These are phyloP conservation scores for Ellobius talpinus DNA, from an alignment of 2,113 vertebrate genomes.

Conservation along the genomic window DNA sequence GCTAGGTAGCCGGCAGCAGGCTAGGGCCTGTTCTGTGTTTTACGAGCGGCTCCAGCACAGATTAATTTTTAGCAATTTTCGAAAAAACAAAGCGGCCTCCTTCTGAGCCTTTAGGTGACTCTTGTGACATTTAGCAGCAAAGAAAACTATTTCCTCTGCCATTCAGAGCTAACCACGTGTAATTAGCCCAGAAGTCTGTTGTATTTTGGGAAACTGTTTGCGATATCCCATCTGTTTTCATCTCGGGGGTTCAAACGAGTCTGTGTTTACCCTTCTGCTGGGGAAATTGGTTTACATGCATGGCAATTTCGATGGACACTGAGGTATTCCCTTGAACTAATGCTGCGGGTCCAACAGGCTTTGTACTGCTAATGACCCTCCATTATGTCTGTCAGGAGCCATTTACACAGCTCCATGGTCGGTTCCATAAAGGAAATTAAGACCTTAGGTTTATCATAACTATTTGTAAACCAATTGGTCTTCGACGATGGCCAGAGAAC, in stretches of 20 bases:
- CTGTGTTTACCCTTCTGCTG: constrained; percentile 89
- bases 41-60: constrained; percentile 65
- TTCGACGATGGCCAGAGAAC: constrained; percentile 57
- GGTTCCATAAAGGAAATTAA: constrained; percentile 88
- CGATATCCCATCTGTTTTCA: constrained; percentile 89
- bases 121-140: constrained; percentile 93
- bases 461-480: constrained; percentile 73
- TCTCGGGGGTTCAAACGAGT: constrained; percentile 86
- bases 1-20: not conserved
- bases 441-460: constrained; percentile 85
- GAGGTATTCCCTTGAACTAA: constrained; percentile 88
- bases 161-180: constrained; percentile 91
- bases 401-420: constrained; percentile 85
- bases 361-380: constrained; percentile 88
- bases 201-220: constrained; percentile 91
- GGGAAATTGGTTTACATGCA: constrained; percentile 90
- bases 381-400: constrained; percentile 88
- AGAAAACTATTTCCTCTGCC: constrained; percentile 93
- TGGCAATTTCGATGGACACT: constrained; percentile 88
- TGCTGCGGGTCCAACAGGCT: constrained; percentile 82
- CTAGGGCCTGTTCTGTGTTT: constrained; percentile 58
- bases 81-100: constrained; percentile 86
- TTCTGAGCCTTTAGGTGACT: constrained; percentile 88
- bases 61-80: constrained; percentile 85
- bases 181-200: constrained; percentile 92